Percentiles rank a stretch among this genome's conserved stretches.
Evolutionary conservation across 2,113 vertebrate species (phyloP).

Genomic region (Paradisaea rubra): DNA sequence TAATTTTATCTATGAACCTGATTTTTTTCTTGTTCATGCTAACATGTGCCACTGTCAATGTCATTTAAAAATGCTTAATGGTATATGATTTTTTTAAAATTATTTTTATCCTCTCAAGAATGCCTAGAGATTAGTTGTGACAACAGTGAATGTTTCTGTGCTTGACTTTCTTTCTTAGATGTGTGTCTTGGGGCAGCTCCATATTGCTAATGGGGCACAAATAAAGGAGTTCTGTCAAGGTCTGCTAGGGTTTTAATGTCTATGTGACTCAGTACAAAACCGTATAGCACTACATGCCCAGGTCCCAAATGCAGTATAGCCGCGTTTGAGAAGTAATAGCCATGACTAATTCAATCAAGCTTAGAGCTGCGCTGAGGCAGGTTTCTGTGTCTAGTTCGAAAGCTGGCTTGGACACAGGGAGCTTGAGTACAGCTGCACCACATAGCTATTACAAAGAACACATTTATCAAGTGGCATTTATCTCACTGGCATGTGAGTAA

Average conservation of each 20-base stretch:
- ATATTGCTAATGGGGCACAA: not conserved
- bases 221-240: not conserved
- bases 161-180: not conserved
- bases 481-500: not conserved
- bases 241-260: not conserved
- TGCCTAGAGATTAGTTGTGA: not conserved
- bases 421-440: not conserved
- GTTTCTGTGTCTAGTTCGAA: not conserved
- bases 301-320: not conserved
- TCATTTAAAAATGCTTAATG: not conserved
- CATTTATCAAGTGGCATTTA: not conserved
- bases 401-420: not conserved
- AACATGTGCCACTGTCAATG: not conserved
- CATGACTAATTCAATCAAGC: slow-evolving; percentile 19
- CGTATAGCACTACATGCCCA: not conserved
- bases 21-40: not conserved
- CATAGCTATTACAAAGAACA: not conserved
- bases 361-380: not conserved
- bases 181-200: not conserved
- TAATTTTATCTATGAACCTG: not conserved
- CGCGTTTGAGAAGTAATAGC: slow-evolving; percentile 14
- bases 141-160: not conserved
- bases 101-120: not conserved
- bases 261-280: not conserved
- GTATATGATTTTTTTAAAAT: not conserved